Base-by-base conservation (phyloP, 2,113 vertebrate species). In the Mesocricetus auratus region DNA sequence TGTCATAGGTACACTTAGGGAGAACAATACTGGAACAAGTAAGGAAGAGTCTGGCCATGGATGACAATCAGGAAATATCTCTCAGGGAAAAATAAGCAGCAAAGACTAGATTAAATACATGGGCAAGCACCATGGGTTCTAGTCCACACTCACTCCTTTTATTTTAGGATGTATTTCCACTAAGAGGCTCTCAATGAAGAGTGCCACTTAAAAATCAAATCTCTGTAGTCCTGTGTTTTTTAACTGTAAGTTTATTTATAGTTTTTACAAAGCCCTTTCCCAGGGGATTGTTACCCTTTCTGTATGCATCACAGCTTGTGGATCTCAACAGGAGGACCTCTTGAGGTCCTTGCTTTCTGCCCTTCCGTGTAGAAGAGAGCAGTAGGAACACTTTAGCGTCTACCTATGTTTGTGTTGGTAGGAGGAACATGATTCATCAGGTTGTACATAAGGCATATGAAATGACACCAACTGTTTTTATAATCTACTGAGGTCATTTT, bases 401-500 rank as follows among this genome's bases (percentile, higher is more conserved):
- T 45, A 13, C 11, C 89, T 74, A 56, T 74, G n/a, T 62, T 68
- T 58, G 74, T 73, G 12, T 45, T 66, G 21, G 50, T 31, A 86
- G 21, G 53, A 86, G 39, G 66, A 77, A 77, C 86, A 91, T 50
- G 22, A 73, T n/a, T 68, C 50, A 62, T 78, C 81, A 42, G 33
- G 78, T 29, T 86, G 16, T 3, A 6, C 13, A n/a, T 7, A 16
- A 9, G 31, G 10, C 50, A 60, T 66, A 21, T 74, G 50, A 71
- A 77, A 75, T 81, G n/a, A 15, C 10, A 66, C 15, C 2, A 82
- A 88, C 5, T 90, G 39, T 82, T 95, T 92, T 94, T 64, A 31
- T 75, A 91, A 90, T 68, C 15, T 88, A 82, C 31, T 87, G 50
- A 91, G 22, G 73, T 90, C 60, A 75, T 87, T 19, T 89, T 82